These are phyloP conservation scores for Artibeus jamaicensis DNA, from an alignment of 2,797 vertebrate genomes.

Conservation along the genomic window DNA sequence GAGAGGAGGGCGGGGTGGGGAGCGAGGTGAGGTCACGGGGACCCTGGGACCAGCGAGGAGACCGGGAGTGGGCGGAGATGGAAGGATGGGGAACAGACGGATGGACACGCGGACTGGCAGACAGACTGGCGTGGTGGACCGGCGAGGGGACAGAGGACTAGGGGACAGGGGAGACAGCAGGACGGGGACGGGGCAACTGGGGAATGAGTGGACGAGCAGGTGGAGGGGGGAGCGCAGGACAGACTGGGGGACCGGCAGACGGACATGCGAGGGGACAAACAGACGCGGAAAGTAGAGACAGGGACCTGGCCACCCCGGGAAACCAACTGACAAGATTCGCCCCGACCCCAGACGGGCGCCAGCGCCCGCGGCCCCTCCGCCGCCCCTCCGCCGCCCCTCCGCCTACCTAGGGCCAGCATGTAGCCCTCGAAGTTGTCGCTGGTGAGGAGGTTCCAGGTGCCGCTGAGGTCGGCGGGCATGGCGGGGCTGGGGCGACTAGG, in stretches of 20 bases:
- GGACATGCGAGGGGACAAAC: no score
- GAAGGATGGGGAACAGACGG: background rate
- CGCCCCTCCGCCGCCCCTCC: background rate
- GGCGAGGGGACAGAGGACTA: background rate
- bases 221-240: fast-evolving
- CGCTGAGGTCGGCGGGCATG: constrained; percentile 88
- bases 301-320: no score
- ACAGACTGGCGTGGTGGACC: no score
- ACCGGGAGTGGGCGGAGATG: background rate
- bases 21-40: background rate
- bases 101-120: background rate
- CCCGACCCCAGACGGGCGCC: fast-evolving
- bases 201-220: fast-evolving
- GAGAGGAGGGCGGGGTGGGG: background rate
- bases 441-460: constrained; percentile 90
- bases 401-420: constrained; percentile 90
- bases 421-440: constrained; percentile 90
- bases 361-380: no score
- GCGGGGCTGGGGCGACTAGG: background rate
- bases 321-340: background rate
- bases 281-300: no score
- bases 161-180: background rate
- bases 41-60: fast-evolving
- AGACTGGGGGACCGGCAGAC: no score
- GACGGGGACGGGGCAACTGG: background rate